Evolutionary conservation across 2,888 invertebrate species (phyloP).

Genomic region (Tenthredo scrophulariae): DNA sequence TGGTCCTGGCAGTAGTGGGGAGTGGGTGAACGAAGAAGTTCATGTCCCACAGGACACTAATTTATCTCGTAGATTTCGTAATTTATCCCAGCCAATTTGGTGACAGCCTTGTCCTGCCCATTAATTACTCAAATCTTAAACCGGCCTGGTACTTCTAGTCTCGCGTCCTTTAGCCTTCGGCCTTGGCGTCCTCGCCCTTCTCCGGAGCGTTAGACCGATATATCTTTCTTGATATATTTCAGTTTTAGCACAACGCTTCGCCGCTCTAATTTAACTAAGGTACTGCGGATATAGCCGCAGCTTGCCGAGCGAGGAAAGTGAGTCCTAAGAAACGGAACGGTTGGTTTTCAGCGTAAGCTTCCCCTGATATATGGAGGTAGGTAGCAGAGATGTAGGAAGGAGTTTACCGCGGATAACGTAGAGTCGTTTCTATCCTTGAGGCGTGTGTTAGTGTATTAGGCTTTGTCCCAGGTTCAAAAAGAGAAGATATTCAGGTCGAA

Average conservation of each 20-base stretch:
- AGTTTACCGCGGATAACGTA: constrained; percentile 4
- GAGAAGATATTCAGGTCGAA: not conserved
- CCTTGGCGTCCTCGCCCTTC: constrained; percentile 51
- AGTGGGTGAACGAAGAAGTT: constrained; percentile 14
- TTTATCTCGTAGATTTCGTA: constrained; percentile 53
- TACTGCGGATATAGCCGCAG: constrained; percentile 55
- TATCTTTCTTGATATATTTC: constrained; percentile 68
- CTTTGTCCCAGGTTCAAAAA: not conserved
- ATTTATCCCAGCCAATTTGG: constrained; percentile 63
- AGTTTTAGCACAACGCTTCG: constrained; percentile 64
- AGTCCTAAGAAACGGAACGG: constrained; percentile 65
- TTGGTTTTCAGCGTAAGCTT: constrained; percentile 68
- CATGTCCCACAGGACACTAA: constrained; percentile 42
- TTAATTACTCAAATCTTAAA: constrained; percentile 64
- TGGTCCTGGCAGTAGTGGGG: not conserved
- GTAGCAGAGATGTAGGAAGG: not conserved
- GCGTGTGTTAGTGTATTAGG: constrained; percentile 13
- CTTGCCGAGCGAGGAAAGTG: constrained; percentile 59
- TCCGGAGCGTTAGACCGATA: constrained; percentile 62
- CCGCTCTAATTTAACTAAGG: constrained; percentile 68
- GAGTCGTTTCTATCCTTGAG: not conserved
- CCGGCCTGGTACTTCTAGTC: constrained; percentile 53
- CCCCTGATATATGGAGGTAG: constrained; percentile 66
- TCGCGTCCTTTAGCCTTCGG: constrained; percentile 58
- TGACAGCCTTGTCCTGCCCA: constrained; percentile 61